These are phyloP conservation scores for Drosophila sulfurigaster DNA, from an alignment of 1,140 invertebrate species.

Conservation along the genomic window DNA sequence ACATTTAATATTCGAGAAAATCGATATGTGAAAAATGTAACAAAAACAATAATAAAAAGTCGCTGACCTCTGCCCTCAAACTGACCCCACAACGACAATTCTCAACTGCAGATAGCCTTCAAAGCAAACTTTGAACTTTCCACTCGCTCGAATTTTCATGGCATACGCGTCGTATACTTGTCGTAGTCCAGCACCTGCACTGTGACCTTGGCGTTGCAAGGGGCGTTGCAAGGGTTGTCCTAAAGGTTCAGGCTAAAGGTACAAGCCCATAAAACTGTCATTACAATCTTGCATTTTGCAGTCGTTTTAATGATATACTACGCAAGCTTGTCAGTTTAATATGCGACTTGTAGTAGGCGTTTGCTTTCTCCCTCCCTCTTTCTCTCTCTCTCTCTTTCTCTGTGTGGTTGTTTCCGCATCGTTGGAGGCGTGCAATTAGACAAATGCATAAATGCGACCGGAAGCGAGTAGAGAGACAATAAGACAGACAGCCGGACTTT, in stretches of 20 bases:
- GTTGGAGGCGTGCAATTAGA: slow-evolving; percentile 68
- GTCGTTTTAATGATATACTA: slow-evolving; percentile 13
- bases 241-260: slow-evolving; percentile 37
- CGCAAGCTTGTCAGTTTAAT: slow-evolving; percentile 37
- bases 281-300: slow-evolving; percentile 33
- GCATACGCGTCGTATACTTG: not conserved
- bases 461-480: slow-evolving; percentile 38
- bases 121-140: slow-evolving; percentile 57
- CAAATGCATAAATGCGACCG: slow-evolving; percentile 62
- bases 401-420: slow-evolving; percentile 56
- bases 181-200: not conserved
- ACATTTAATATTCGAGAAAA: slow-evolving; percentile 2
- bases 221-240: not conserved
- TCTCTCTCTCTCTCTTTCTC: not conserved
- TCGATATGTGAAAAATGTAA: not conserved
- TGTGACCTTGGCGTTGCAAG: slow-evolving; percentile 19
- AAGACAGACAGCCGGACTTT: slow-evolving; percentile 31
- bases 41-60: slow-evolving; percentile 1
- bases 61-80: slow-evolving; percentile 18
- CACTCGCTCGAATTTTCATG: not conserved
- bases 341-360: slow-evolving; percentile 35
- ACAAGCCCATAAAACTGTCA: slow-evolving; percentile 72
- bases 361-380: not conserved
- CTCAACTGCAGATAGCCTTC: slow-evolving; percentile 27
- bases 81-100: not conserved